A percentile compares a stretch with the other conserved stretches of the same genome.
These are phyloP conservation scores for Aurelia aurita DNA, from an alignment of 30 jellyfish, hydroid and myxozoan species.

Conservation along the genomic window DNA sequence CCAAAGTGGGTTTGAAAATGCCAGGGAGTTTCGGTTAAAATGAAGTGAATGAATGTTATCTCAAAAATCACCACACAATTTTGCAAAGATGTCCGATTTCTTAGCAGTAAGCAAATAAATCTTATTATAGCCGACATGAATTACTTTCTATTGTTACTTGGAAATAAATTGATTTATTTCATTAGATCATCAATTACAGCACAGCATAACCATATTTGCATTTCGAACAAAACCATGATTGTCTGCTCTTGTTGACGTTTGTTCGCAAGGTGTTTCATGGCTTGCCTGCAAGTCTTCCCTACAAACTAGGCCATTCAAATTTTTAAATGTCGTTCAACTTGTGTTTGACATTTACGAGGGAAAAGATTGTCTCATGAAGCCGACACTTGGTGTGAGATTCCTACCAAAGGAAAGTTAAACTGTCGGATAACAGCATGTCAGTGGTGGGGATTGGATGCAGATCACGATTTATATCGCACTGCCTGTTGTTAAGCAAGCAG, in stretches of 20 bases:
- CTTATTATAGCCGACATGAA: no score
- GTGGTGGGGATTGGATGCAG: conserved; percentile 3
- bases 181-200: conserved; percentile 7
- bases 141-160: no score
- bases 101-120: no score
- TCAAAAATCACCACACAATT: no score
- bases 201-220: conserved; percentile 21
- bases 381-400: conserved; percentile 43
- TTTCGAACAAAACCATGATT: conserved; percentile 26
- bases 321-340: no score
- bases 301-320: no score
- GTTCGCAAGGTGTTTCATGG: conserved; percentile 26
- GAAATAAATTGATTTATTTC: no score
- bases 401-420: conserved; percentile 40
- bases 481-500: background rate
- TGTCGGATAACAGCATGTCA: conserved; percentile 51
- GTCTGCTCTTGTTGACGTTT: conserved; percentile 33
- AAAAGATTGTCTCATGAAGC: conserved; percentile 12
- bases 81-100: no score
- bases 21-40: no score
- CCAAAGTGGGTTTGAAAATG: no score
- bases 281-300: background rate
- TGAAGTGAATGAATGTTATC: no score
- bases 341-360: conserved; percentile 34
- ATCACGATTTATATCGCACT: background rate